Base-by-base conservation (phyloP, 2,888 invertebrate genomes). In the Melanostoma scalare region DNA sequence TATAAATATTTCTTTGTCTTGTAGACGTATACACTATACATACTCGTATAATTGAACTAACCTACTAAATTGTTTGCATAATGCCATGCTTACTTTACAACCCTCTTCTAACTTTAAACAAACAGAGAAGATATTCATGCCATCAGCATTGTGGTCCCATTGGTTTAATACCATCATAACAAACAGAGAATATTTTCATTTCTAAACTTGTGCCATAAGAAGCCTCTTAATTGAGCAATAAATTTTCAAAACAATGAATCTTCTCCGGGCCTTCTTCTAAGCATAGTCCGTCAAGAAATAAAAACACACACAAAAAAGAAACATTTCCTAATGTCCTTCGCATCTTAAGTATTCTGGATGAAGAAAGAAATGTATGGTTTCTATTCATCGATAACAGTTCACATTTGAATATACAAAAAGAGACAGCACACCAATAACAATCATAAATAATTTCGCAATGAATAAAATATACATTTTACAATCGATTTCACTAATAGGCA, bases 361-460 rank as follows among this genome's bases (percentile, higher is more conserved):
- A 50, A 56, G 31, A 48, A 50, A 58, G 3, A 3, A 5, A 50
- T 52, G 42, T 50, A 50, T 48, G 56, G 38, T 36, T 52, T 40
- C 36, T 55, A 78, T 60, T 67, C 52, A 48, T 61, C 61, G 67
- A 79, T 68, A 74, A 61, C 60, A 74, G 74, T 74, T 74, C 74
- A 61, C 67, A 79, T 79, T 73, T 79, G 67, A 79, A 79, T 73
- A 79, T 67, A 67, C 53, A 61, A 67, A 79, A 68, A 42, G 60
- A 73, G 75, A 76, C 68, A 76, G 44, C 58, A 58, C 73, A 61
- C 73, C 68, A 74, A 74, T 79, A 79, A 79, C 74, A 79, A 74
- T 79, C 78, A 74, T 79, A 79, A 79, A 79, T 79, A 79, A 74
- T 79, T 79, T 79, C 67, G 56, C 73, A 74, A 74, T 79, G 78